Percentiles rank a stretch among this genome's conserved stretches.
These are phyloP conservation scores for Rhopalosiphum nymphaeae DNA, from an alignment of 2,888 invertebrate genomes.

Conservation along the genomic window DNA sequence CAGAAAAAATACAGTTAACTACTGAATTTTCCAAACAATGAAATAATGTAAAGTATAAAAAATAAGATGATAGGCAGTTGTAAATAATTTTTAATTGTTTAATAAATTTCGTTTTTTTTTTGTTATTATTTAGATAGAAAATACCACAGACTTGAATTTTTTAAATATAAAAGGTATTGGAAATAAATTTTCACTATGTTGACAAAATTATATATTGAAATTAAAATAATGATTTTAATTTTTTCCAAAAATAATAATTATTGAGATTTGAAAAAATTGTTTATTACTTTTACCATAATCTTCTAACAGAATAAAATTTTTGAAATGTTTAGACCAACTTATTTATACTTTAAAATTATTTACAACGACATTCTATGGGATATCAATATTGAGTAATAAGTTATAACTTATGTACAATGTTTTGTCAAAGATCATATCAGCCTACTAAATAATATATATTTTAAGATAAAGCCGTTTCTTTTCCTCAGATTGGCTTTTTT, in stretches of 20 bases:
- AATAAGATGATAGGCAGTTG: too few species aligned
- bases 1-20: neutral
- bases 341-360: neutral
- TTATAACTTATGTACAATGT: neutral
- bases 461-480: neutral
- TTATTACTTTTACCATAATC: neutral
- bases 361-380: neutral
- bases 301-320: neutral
- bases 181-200: too few species aligned
- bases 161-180: neutral
- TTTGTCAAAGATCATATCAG: neutral
- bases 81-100: too few species aligned
- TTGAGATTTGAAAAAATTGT: neutral
- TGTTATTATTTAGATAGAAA: neutral
- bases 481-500: neutral
- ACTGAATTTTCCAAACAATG: neutral
- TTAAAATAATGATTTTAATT: neutral
- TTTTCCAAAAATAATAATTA: neutral
- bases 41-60: neutral
- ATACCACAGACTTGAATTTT: neutral
- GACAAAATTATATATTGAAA: neutral
- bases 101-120: too few species aligned
- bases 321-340: neutral
- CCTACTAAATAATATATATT: neutral
- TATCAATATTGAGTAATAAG: neutral